Evolutionary conservation across 2,797 vertebrate species (phyloP).

Genomic region (Sebastes paucispinis): DNA sequence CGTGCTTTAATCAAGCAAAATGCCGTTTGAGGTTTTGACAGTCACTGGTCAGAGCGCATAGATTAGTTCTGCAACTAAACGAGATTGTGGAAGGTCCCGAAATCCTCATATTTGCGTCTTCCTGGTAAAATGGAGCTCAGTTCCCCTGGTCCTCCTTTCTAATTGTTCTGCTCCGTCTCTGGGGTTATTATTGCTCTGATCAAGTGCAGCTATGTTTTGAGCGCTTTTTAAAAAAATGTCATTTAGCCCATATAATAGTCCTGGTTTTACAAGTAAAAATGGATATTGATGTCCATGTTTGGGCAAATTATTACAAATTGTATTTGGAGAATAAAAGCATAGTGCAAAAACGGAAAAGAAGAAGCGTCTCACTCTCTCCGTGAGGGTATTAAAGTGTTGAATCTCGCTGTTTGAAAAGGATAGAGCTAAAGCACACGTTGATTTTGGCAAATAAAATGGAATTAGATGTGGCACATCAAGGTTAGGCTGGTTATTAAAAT

Average conservation of each 20-base stretch:
- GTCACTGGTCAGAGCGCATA: slow-evolving; percentile 41
- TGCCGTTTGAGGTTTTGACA: slow-evolving; percentile 42
- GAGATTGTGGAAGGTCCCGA: slow-evolving; percentile 19
- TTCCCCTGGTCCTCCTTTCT: slow-evolving; percentile 27
- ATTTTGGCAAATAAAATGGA: background rate
- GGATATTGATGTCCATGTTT: background rate
- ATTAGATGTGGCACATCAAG: background rate
- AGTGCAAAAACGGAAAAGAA: background rate
- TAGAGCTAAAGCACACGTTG: background rate
- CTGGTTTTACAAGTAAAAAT: background rate
- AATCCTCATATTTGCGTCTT: slow-evolving; percentile 35
- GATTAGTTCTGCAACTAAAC: slow-evolving; percentile 26
- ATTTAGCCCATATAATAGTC: slow-evolving; percentile 24
- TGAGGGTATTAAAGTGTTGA: background rate
- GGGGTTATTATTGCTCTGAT: slow-evolving; percentile 50
- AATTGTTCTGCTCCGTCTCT: slow-evolving; percentile 49
- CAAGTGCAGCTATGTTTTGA: slow-evolving; percentile 53
- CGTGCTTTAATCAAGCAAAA: slow-evolving; percentile 64
- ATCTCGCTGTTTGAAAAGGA: background rate
- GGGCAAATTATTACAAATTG: background rate
- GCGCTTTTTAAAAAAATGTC: background rate
- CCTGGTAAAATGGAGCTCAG: slow-evolving; percentile 25
- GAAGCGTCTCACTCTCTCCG: background rate
- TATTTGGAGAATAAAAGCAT: background rate
- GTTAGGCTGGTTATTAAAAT: background rate